Evolutionary conservation across 2,113 vertebrate species (phyloP).

Genomic region (Festucalex cinctus): DNA sequence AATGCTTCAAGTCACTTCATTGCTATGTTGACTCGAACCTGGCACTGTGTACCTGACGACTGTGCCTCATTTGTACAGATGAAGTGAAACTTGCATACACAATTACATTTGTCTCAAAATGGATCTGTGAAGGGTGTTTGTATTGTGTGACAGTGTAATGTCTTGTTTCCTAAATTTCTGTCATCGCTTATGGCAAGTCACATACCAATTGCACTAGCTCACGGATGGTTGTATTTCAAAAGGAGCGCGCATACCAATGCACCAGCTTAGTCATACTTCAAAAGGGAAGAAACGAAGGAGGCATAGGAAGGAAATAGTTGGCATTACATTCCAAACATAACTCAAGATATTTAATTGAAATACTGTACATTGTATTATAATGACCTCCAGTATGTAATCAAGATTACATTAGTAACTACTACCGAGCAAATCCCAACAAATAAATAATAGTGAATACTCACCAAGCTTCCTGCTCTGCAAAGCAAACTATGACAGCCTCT

Average conservation of each 20-base stretch:
- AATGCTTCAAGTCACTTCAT: too few relatives aligned
- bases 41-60: neutral
- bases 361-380: neutral
- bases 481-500: neutral
- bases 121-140: neutral
- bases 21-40: neutral
- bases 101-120: neutral
- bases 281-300: neutral
- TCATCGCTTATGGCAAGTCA: neutral
- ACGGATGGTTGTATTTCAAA: neutral
- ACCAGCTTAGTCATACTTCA: neutral
- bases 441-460: slow-evolving; percentile 17
- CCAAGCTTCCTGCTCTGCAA: slow-evolving; percentile 10
- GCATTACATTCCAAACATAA: neutral
- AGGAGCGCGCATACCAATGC: neutral
- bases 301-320: neutral
- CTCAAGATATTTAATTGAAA: neutral
- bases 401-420: neutral
- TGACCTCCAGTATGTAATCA: neutral
- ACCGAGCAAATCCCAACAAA: neutral
- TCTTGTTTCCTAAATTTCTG: neutral
- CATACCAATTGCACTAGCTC: neutral
- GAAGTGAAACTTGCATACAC: neutral
- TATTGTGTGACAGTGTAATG: neutral
- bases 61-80: neutral